These are phyloP conservation scores for Axis porcinus DNA, from an alignment of 2,113 vertebrate genomes.

Conservation along the genomic window DNA sequence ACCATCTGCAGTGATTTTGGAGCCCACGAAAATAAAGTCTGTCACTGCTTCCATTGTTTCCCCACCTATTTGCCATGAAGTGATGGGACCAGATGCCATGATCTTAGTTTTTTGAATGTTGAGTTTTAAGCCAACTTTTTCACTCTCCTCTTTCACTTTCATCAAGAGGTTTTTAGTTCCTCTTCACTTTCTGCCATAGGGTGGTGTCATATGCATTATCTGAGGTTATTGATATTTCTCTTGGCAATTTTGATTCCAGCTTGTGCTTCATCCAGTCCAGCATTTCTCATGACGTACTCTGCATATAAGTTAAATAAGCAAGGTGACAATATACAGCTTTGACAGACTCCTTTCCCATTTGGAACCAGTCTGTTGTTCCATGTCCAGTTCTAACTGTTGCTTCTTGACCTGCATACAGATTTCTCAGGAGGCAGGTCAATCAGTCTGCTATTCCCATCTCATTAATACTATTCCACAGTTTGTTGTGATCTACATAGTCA, in stretches of 20 bases:
- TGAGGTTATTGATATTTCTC: neutral
- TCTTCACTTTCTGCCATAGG: neutral
- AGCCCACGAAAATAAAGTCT: neutral
- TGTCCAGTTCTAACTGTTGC: neutral
- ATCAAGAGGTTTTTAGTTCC: neutral
- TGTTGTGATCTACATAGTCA: neutral
- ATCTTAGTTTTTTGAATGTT: neutral
- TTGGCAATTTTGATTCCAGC: neutral
- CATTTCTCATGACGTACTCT: neutral
- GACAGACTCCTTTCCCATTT: neutral
- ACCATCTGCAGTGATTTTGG: neutral
- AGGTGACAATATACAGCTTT: neutral
- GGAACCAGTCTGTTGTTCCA: neutral
- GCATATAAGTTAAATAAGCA: neutral
- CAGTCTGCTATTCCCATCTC: neutral
- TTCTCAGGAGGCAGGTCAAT: neutral
- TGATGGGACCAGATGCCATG: neutral
- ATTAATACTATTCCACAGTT: neutral
- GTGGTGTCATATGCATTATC: neutral
- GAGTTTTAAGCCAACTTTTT: neutral
- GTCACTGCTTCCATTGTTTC: neutral
- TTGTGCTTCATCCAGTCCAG: neutral
- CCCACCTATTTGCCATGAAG: neutral
- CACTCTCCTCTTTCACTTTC: neutral
- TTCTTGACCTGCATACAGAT: neutral